Evolutionary conservation across 2,113 vertebrate species (phyloP), one percentile per base, ranked within the genome.

Genomic region (Atrichornis clamosus): DNA sequence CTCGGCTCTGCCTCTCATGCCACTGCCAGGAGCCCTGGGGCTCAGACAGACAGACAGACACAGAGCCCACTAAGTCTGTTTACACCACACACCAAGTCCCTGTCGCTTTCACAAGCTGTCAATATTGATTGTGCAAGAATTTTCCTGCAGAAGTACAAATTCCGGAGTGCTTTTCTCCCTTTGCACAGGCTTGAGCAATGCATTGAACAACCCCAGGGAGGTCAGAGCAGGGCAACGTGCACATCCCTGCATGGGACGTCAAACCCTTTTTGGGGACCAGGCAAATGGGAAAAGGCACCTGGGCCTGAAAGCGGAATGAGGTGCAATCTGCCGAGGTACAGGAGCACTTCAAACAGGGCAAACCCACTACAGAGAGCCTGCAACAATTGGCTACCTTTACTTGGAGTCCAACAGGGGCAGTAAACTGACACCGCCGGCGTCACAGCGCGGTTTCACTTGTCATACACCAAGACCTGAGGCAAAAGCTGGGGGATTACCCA

Each of bases 211-310:
- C 10, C 33, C 19, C 35, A 15, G 59, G 32, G 68, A 50, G 23
- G 14, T 13, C 19, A 55, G 7, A 59, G 62, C 49, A 64, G 69
- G 75, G 41, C 27, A 20, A 1, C 0, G 0, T 5, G 28, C 41
- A 11, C 32, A n/a, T 2, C 41, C 65, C 62, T 21, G 16, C 18
- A 0, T 1, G 11, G 7, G 46, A 6, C 4, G 23, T 0, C 3
- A 15, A 63, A 35, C 42, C 4, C 10, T 20, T 46, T 12, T 11
- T 3, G 41, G 62, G 63, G 33, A 78, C 10, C 35, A 41, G 18
- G 42, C 13, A 75, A 82, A 35, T 0, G 10, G 68, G 30, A 78
- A 65, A 63, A 58, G 30, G 26, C 2, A 1, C 8, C 50, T 87
- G 52, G 23, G 63, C 20, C 73, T 60, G 16, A 12, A 37, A 78